Conservation (phyloP, 92 coral and sea anemone species). For the Virgularia gustaviana region DNA sequence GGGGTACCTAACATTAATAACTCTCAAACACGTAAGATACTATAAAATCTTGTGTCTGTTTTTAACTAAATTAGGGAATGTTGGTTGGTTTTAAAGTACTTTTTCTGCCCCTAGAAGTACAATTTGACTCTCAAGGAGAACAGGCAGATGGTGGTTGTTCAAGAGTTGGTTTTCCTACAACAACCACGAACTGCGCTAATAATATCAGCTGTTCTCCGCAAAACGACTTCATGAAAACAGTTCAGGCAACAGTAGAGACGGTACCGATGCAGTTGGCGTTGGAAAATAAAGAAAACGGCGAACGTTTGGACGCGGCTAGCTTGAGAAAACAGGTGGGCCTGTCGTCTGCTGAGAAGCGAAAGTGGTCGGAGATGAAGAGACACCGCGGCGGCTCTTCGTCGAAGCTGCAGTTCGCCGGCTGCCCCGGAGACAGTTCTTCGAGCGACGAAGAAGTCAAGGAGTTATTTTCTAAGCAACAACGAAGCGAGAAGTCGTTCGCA, state of each 20-base stretch:
- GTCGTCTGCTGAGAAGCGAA: conserved; percentile 82
- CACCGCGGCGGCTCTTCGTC: conserved; percentile 53
- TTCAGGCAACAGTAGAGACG: conserved; percentile 14
- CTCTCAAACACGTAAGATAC: too few species aligned
- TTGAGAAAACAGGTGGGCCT: conserved; percentile 20
- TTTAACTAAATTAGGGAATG: too few species aligned
- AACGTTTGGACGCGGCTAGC: not conserved
- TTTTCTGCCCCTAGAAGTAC: conserved; percentile 5
- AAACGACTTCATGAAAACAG: conserved; percentile 8
- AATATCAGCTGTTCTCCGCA: too few species aligned
- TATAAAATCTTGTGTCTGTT: too few species aligned
- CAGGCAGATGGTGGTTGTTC: not conserved
- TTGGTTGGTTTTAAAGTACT: too few species aligned
- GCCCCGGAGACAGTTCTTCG: conserved; percentile 93
- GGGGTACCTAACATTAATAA: not conserved
- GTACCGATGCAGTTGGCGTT: conserved; percentile 24
- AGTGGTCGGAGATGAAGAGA: conserved; percentile 86
- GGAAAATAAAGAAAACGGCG: conserved; percentile 49
- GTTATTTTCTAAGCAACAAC: conserved; percentile 64
- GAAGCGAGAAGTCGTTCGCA: conserved; percentile 52
- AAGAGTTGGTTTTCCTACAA: conserved; percentile 4
- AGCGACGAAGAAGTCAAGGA: conserved; percentile 97
- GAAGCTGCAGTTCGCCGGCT: conserved; percentile 58
- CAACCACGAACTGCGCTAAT: too few species aligned
- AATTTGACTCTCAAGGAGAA: not conserved